phyloP scores from a whole-genome alignment of 2,888 invertebrate species.

The Dryocosmus kuriphilus region DNA sequence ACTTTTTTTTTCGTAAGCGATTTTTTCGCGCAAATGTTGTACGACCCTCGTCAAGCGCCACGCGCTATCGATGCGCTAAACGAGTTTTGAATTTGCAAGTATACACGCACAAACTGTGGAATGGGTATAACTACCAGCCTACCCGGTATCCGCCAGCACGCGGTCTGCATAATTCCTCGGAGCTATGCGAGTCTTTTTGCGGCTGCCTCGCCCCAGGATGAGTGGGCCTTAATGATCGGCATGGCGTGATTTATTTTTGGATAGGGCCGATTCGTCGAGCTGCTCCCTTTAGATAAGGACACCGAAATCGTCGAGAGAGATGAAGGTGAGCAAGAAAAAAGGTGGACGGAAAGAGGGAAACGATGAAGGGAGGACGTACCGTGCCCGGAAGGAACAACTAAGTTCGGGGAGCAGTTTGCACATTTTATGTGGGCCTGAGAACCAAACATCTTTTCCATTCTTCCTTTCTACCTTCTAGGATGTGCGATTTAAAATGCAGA shows the following conservation, averaged over 20 bases:
- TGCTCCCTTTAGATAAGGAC: constrained; percentile 38
- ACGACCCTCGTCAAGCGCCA: constrained; percentile 40
- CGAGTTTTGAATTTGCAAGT: constrained; percentile 65
- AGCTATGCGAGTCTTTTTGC: constrained; percentile 55
- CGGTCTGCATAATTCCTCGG: constrained; percentile 65
- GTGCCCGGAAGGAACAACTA: constrained; percentile 66
- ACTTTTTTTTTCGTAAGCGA: neutral
- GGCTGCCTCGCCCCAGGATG: constrained; percentile 47
- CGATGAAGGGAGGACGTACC: constrained; percentile 43
- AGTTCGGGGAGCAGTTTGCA: constrained; percentile 58
- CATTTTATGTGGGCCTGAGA: constrained; percentile 62
- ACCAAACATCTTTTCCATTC: constrained; percentile 49
- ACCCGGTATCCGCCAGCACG: constrained; percentile 56
- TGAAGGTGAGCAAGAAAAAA: constrained; percentile 18
- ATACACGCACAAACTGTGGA: constrained; percentile 62
- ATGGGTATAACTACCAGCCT: constrained; percentile 65
- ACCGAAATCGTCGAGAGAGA: constrained; percentile 24
- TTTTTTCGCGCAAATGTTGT: constrained; percentile 29
- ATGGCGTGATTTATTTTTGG: constrained; percentile 73
- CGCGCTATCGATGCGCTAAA: constrained; percentile 59
- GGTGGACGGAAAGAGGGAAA: constrained; percentile 41
- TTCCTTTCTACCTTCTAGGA: constrained; percentile 27
- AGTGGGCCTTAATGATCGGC: constrained; percentile 65
- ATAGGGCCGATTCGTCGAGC: constrained; percentile 57
- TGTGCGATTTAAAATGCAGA: neutral